phyloP scores from a whole-genome alignment of 64 coral and sea anemone genomes.

The Porites australiensis region DNA sequence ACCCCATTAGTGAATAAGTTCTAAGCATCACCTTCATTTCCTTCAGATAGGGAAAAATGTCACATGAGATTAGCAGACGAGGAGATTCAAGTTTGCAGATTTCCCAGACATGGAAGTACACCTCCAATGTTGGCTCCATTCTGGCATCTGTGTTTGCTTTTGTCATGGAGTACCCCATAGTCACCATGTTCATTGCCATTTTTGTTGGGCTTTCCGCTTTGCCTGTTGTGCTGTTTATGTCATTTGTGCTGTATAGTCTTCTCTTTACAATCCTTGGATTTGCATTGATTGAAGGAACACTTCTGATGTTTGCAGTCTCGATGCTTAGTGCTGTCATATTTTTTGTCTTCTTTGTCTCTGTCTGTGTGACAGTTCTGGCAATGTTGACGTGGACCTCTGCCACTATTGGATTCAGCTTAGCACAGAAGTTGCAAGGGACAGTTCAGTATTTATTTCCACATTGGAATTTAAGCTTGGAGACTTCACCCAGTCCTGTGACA shows the following conservation, averaged over 20 bases:
- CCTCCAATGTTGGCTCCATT: background rate
- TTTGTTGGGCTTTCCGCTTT: constrained; percentile 62
- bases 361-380: constrained; percentile 51
- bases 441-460: constrained; percentile 15
- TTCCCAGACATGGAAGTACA: constrained; percentile 55
- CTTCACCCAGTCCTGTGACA: background rate
- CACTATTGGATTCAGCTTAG: constrained; percentile 22
- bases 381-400: constrained; percentile 58
- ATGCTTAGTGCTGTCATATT: constrained; percentile 71
- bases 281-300: constrained; percentile 87
- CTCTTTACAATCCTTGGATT: constrained; percentile 82
- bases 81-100: constrained; percentile 7
- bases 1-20: no score
- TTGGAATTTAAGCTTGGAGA: background rate
- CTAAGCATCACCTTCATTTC: background rate
- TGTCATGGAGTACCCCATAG: constrained; percentile 66
- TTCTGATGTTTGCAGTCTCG: constrained; percentile 70
- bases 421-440: constrained; percentile 22
- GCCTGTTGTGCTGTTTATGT: constrained; percentile 78
- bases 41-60: background rate
- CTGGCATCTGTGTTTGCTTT: constrained; percentile 61
- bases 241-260: constrained; percentile 71
- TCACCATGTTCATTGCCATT: constrained; percentile 73
- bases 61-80: background rate
- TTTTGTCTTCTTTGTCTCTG: constrained; percentile 43